Evolutionary conservation across 2,888 invertebrate genomes (phyloP).

Genomic region (Chironomus tentans): DNA sequence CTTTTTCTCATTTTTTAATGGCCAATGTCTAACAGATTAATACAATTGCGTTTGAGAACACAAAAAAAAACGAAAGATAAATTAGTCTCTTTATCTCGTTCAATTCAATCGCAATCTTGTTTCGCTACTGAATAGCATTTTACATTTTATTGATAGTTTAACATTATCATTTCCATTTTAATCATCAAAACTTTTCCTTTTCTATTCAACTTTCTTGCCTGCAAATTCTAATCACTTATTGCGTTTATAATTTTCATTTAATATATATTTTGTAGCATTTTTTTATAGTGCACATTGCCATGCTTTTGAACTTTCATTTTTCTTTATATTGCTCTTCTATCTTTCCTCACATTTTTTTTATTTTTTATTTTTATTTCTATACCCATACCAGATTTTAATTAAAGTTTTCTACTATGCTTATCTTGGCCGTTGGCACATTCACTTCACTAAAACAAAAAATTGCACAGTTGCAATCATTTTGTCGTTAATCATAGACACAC

Average conservation of each 20-base stretch:
- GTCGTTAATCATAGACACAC: conserved; percentile 18
- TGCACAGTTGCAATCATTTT: conserved; percentile 23
- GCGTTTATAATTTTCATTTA: background rate
- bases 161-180: background rate
- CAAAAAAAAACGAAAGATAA: background rate
- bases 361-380: background rate
- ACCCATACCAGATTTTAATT: conserved; percentile 17
- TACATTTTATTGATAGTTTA: background rate
- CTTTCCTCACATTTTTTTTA: background rate
- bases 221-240: conserved; percentile 20
- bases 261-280: background rate
- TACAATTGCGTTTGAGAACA: background rate
- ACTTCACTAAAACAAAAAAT: background rate
- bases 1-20: background rate
- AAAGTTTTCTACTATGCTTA: conserved; percentile 15
- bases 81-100: background rate
- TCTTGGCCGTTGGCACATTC: conserved; percentile 11
- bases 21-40: background rate
- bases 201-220: background rate
- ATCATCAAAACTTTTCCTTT: background rate
- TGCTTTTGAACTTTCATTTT: conserved; percentile 21
- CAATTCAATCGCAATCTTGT: background rate
- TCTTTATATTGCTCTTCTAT: background rate
- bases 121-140: background rate
- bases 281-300: background rate